A percentile compares a stretch with the other conserved stretches of the same genome.
These are phyloP conservation scores for Drosophila longiperda DNA, from an alignment of 2,888 invertebrate genomes.

Conservation along the genomic window DNA sequence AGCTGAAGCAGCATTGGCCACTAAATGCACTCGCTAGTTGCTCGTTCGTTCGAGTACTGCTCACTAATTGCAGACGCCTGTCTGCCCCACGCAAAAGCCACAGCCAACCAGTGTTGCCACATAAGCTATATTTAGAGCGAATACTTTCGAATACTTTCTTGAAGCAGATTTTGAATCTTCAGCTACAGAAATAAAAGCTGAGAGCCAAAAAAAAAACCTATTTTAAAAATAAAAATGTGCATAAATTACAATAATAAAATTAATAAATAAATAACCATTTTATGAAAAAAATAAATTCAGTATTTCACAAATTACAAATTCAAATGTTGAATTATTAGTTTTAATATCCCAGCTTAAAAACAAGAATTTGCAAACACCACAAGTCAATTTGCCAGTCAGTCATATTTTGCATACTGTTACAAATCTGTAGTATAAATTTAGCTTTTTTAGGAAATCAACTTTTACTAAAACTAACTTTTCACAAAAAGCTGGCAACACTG, in stretches of 20 bases:
- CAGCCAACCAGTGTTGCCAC: conserved; percentile 22
- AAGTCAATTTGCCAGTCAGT: neutral
- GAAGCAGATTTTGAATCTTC: too few relatives aligned
- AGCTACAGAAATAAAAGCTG: neutral
- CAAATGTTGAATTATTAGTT: neutral
- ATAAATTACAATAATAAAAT: neutral
- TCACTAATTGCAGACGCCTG: conserved; percentile 72
- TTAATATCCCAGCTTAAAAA: neutral
- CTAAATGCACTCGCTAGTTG: conserved; percentile 62
- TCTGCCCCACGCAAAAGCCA: conserved; percentile 25
- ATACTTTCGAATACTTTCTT: too few relatives aligned
- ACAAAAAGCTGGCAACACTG: conserved; percentile 1
- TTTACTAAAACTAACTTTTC: conserved; percentile 12
- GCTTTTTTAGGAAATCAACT: neutral
- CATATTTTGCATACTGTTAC: neutral
- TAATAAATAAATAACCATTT: neutral
- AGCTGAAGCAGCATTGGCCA: conserved; percentile 40
- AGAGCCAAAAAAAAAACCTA: too few relatives aligned
- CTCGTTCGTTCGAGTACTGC: conserved; percentile 48
- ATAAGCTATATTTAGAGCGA: conserved; percentile 1
- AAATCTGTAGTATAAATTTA: neutral
- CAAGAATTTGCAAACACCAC: neutral
- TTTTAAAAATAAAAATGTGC: neutral
- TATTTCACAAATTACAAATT: neutral
- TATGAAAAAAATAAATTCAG: neutral